Conservation (phyloP, 2,113 vertebrate species). For the Himantopus leucocephalus region DNA sequence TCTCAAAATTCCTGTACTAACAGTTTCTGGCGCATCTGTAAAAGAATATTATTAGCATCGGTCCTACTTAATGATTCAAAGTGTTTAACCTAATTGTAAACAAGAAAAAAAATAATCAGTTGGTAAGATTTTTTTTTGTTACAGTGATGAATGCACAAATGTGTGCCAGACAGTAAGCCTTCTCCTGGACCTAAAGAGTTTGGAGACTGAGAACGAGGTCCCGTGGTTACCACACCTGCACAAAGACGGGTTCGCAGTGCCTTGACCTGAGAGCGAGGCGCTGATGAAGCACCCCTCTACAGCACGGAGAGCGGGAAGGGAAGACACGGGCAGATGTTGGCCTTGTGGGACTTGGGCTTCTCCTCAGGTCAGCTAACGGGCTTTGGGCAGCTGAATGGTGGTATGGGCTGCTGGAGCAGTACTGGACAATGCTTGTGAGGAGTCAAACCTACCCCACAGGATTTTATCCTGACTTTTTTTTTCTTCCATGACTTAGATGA, state of each 20-base stretch:
- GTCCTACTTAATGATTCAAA: neutral
- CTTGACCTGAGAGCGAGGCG: neutral
- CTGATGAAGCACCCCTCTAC: neutral
- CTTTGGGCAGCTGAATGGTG: neutral
- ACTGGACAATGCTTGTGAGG: neutral
- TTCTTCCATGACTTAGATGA: neutral
- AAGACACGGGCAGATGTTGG: neutral
- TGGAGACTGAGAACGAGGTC: neutral
- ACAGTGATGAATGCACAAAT: neutral
- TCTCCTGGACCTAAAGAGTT: neutral
- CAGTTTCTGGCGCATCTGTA: neutral
- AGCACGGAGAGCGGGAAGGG: neutral
- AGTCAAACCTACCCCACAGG: neutral
- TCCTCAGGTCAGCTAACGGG: accelerated
- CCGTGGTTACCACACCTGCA: accelerated
- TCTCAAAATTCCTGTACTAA: neutral
- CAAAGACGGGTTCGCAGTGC: neutral
- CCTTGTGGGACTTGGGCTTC: neutral
- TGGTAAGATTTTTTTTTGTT: neutral
- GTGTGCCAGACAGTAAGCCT: neutral
- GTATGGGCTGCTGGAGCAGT: neutral
- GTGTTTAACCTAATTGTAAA: neutral
- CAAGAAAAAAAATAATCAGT: neutral
- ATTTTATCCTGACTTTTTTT: neutral
- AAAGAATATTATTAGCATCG: neutral